A percentile compares a stretch with the other conserved stretches of the same genome.
Conservation (phyloP, 2,888 invertebrate genomes). For the Idaea aversata region DNA sequence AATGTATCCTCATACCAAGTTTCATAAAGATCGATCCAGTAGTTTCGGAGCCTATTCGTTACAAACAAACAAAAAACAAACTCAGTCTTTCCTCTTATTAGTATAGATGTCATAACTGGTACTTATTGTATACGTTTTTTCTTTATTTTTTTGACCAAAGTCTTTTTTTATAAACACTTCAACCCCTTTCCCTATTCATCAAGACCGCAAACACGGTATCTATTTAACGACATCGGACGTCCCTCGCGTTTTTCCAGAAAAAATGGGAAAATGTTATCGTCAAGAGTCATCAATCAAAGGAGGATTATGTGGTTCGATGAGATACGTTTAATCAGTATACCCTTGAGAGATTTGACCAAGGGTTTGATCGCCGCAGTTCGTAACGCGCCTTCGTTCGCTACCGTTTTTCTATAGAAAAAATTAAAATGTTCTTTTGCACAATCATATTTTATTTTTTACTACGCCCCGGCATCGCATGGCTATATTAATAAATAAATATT, state of each 20-base stretch:
- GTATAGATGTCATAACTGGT: too few species aligned
- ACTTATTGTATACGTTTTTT: not conserved
- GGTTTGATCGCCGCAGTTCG: slow-evolving; percentile 15
- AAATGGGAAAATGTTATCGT: slow-evolving; percentile 61
- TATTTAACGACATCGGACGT: slow-evolving; percentile 29
- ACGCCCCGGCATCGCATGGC: too few species aligned
- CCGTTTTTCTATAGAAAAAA: not conserved
- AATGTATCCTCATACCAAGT: too few species aligned
- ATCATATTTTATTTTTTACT: not conserved
- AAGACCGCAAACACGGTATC: slow-evolving; percentile 29
- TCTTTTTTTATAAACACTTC: slow-evolving; percentile 19
- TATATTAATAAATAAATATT: too few species aligned
- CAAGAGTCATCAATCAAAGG: slow-evolving; percentile 68
- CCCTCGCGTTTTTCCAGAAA: slow-evolving; percentile 46
- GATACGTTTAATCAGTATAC: slow-evolving; percentile 62
- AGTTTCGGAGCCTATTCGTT: too few species aligned
- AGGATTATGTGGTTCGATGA: slow-evolving; percentile 37
- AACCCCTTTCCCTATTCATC: slow-evolving; percentile 31
- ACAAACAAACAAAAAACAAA: too few species aligned
- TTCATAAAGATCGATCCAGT: too few species aligned
- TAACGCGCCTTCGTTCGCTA: not conserved
- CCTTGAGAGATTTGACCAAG: slow-evolving; percentile 36
- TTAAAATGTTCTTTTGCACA: not conserved
- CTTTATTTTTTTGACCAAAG: not conserved
- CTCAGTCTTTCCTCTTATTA: too few species aligned